Conservation (phyloP, 2,113 vertebrate species). For the Gulo gulo region DNA sequence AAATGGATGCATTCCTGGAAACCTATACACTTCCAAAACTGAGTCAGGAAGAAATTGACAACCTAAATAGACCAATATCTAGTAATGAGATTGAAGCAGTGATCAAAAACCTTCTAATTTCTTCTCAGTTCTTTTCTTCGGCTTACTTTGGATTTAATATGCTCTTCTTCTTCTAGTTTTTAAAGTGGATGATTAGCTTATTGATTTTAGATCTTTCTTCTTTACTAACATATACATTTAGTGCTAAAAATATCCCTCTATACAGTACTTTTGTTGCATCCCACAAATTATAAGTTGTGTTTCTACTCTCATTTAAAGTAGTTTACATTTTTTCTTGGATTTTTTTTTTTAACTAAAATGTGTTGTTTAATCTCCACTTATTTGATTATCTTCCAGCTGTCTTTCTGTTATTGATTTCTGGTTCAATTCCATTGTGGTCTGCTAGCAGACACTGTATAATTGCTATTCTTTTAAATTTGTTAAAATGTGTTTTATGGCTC, state of each 20-base stretch:
- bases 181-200: background rate
- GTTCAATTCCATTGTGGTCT: background rate
- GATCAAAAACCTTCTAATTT: background rate
- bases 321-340: background rate
- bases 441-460: background rate
- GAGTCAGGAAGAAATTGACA: too few relatives aligned
- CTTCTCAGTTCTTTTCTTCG: background rate
- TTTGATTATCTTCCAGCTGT: background rate
- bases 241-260: background rate
- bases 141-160: background rate
- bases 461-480: background rate
- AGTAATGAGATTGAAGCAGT: too few relatives aligned
- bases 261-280: background rate
- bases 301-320: background rate
- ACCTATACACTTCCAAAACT: too few relatives aligned
- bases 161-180: background rate
- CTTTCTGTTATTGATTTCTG: background rate
- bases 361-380: background rate
- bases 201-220: background rate
- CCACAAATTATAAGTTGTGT: background rate
- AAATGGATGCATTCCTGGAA: too few relatives aligned
- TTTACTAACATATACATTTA: background rate
- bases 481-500: background rate
- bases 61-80: too few relatives aligned
- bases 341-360: background rate